Percentiles rank a stretch among this genome's conserved stretches.
Evolutionary conservation across 2,888 invertebrate genomes (phyloP).

Genomic region (Sminthurides aquaticus): DNA sequence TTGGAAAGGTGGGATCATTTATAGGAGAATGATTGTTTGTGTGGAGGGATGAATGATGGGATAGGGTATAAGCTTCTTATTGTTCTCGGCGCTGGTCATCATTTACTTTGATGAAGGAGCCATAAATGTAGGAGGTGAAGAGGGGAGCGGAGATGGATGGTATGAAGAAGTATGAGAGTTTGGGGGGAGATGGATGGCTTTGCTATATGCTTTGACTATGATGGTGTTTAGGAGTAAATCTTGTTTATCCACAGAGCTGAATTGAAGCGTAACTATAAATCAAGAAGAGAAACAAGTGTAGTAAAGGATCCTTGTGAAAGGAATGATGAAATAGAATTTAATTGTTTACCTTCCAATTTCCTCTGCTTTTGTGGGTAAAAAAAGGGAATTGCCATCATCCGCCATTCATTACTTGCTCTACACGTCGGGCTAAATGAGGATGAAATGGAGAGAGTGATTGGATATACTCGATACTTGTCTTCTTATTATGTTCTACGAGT

Average conservation of each 20-base stretch:
- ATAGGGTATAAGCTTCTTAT: neutral
- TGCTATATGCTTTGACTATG: neutral
- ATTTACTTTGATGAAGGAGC: neutral
- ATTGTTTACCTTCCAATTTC: slow-evolving; percentile 19
- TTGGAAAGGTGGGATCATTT: neutral
- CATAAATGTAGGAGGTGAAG: neutral
- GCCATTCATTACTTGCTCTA: no score
- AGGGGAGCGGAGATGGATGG: slow-evolving; percentile 1
- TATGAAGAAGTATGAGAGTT: neutral
- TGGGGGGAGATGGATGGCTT: neutral
- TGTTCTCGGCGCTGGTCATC: neutral
- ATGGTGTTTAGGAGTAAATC: neutral
- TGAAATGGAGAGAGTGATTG: no score
- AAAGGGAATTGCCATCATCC: no score
- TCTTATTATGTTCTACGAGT: no score
- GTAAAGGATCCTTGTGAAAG: slow-evolving; percentile 15
- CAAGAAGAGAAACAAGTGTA: slow-evolving; percentile 17
- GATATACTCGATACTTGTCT: no score
- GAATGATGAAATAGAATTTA: slow-evolving; percentile 23
- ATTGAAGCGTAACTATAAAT: slow-evolving; percentile 13
- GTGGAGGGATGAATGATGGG: neutral
- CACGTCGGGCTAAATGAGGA: no score
- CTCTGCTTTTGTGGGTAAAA: neutral
- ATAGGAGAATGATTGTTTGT: neutral
- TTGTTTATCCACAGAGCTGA: neutral